A percentile compares a stretch with the other conserved stretches of the same genome.
phyloP scores from a whole-genome alignment of 2,797 vertebrate genomes.

The Mormyrops attenuatus region DNA sequence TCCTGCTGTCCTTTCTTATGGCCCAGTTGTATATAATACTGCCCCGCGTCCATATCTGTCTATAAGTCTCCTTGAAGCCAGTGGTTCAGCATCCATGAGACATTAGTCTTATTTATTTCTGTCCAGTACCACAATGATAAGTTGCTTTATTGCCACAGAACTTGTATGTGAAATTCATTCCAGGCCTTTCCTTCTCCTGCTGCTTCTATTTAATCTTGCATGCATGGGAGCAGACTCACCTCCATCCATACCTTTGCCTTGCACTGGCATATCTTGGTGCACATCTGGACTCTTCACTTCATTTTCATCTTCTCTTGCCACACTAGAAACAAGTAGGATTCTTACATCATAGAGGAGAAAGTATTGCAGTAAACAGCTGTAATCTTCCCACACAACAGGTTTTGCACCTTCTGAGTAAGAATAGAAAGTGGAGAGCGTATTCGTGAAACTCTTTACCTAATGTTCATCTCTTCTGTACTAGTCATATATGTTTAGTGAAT shows the following conservation, averaged over 20 bases:
- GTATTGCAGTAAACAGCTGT: neutral
- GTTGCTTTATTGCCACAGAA: neutral
- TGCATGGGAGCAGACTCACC: neutral
- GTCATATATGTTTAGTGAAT: neutral
- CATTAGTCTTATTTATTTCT: neutral
- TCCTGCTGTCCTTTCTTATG: neutral
- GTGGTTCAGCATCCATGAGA: neutral
- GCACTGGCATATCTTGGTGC: neutral
- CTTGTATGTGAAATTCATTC: neutral
- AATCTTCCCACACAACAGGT: slow-evolving; percentile 1
- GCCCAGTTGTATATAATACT: neutral
- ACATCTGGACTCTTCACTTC: neutral
- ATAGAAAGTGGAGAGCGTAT: neutral
- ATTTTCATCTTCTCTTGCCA: neutral
- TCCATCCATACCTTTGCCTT: neutral
- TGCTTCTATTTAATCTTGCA: neutral
- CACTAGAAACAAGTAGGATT: neutral
- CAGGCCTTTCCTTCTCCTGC: neutral
- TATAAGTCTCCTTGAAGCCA: neutral
- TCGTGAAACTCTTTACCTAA: neutral
- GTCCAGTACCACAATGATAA: neutral
- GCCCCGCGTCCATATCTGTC: neutral
- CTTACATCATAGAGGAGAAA: neutral
- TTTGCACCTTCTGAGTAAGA: neutral
- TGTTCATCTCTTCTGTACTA: neutral